phyloP scores from a whole-genome alignment of 1,140 invertebrate species.

The Elymnias hypermnestra region DNA sequence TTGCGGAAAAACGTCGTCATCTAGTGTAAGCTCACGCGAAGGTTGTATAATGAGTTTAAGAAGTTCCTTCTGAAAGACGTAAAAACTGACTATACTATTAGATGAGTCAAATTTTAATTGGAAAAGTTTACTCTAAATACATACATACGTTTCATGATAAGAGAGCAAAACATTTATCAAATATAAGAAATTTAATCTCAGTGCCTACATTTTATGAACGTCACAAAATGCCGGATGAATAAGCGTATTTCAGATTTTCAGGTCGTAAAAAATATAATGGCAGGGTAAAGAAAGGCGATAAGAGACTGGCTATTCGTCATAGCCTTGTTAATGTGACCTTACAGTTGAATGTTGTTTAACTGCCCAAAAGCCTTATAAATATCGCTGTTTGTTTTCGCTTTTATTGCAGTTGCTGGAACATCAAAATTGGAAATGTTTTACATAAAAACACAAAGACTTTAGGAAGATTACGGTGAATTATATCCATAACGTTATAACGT shows the following conservation, averaged over 20 bases:
- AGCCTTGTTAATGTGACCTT: background rate
- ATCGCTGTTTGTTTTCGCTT: background rate
- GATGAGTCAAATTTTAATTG: no score
- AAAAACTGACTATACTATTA: no score
- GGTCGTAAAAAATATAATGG: conserved; percentile 4
- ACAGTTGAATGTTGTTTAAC: background rate
- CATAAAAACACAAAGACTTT: no score
- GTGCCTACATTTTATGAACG: conserved; percentile 3
- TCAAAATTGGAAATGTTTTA: no score
- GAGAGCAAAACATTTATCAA: background rate
- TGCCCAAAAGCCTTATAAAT: background rate
- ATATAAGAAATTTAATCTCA: conserved; percentile 2
- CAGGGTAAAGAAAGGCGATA: background rate
- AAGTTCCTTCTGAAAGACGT: no score
- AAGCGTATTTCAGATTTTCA: conserved; percentile 6
- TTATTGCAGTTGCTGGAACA: background rate
- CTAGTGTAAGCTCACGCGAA: no score
- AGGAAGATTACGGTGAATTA: no score
- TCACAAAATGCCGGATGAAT: conserved; percentile 4
- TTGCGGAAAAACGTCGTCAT: no score
- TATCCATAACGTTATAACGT: no score
- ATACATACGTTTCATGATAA: background rate
- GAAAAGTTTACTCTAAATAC: no score
- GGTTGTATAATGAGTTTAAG: no score
- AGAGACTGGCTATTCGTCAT: background rate